Percentiles rank a stretch among this genome's conserved stretches.
Evolutionary conservation across 2,113 vertebrate species (phyloP).

Genomic region (Fulmarus glacialis): DNA sequence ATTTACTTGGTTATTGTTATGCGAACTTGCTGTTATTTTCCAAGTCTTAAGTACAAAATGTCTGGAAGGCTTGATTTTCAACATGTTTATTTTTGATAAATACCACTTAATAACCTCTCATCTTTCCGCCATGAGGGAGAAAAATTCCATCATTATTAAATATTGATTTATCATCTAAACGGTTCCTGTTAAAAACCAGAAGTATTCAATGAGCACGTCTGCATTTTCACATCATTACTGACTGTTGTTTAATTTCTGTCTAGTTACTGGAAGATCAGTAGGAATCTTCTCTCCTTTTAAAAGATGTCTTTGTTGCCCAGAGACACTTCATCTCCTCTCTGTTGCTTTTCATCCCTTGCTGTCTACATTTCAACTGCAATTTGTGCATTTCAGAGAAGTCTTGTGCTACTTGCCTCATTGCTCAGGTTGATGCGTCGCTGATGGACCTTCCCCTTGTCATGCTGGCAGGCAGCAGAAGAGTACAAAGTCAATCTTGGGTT

Average conservation of each 20-base stretch:
- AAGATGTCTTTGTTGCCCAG: background rate
- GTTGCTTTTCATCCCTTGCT: background rate
- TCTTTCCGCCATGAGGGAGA: background rate
- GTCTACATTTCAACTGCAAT: background rate
- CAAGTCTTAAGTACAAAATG: background rate
- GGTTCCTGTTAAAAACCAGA: background rate
- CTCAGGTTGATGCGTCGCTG: background rate
- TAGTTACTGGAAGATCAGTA: background rate
- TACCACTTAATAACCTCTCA: constrained; percentile 23
- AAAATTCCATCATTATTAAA: constrained; percentile 24
- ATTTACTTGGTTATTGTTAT: background rate
- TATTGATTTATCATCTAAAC: constrained; percentile 26
- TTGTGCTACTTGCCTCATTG: background rate
- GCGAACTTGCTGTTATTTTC: background rate
- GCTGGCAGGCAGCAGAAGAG: background rate
- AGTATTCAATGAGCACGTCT: background rate
- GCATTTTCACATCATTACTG: background rate
- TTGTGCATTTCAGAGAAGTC: background rate
- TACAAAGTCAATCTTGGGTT: background rate
- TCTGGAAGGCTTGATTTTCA: constrained; percentile 5
- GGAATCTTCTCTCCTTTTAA: background rate
- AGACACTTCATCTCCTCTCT: background rate
- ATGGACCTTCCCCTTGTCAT: accelerated
- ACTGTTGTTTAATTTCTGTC: background rate
- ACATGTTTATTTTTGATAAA: constrained; percentile 32